Conservation (phyloP, 2,888 invertebrate genomes). For the Drosophila buzzatii region DNA sequence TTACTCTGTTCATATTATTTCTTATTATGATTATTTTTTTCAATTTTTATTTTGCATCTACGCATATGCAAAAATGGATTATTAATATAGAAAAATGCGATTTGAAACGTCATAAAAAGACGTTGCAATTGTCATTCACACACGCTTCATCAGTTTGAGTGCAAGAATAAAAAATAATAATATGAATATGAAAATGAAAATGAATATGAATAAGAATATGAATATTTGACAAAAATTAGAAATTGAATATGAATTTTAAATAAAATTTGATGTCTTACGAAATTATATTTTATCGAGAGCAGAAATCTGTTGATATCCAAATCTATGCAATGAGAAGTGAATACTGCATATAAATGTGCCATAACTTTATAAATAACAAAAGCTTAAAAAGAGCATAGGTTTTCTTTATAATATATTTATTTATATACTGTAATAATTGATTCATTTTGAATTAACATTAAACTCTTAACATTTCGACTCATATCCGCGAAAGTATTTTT, state of each 20-base stretch:
- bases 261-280: neutral
- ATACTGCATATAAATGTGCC: no score
- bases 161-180: no score
- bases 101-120: neutral
- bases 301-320: neutral
- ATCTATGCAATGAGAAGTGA: neutral
- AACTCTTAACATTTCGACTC: no score
- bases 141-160: neutral
- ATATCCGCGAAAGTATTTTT: no score
- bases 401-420: no score
- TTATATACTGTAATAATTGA: no score
- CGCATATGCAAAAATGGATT: neutral
- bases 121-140: neutral
- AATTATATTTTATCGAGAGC: neutral
- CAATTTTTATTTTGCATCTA: neutral
- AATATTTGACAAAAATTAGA: neutral
- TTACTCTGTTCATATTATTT: neutral
- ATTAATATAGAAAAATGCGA: neutral
- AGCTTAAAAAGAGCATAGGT: no score
- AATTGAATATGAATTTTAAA: neutral
- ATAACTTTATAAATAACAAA: no score
- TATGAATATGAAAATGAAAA: no score
- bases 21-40: neutral
- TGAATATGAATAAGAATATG: no score
- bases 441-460: no score